Evolutionary conservation across 1,140 invertebrate genomes (phyloP).

Genomic region (Diorhabda elongata): DNA sequence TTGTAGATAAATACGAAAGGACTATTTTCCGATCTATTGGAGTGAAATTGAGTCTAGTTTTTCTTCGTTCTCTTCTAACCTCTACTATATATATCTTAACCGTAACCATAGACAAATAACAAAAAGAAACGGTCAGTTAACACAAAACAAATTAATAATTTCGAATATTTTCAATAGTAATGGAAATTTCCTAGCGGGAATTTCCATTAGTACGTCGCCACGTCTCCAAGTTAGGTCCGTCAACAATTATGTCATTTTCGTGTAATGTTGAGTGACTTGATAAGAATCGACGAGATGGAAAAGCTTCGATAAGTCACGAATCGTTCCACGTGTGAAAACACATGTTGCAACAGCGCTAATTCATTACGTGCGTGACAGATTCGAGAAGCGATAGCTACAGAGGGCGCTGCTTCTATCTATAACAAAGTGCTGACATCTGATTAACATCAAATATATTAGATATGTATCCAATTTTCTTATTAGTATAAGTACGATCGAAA

Average conservation of each 20-base stretch:
- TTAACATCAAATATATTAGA: not conserved
- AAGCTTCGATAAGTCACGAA: constrained; percentile 15
- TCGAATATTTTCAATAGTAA: no score
- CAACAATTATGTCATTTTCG: constrained; percentile 22
- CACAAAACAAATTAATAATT: no score
- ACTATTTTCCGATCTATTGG: not conserved
- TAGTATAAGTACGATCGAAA: no score
- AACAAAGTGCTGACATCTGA: constrained; percentile 1
- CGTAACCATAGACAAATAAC: no score
- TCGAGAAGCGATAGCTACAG: not conserved
- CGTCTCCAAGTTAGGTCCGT: not conserved
- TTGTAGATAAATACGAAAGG: constrained; percentile 9
- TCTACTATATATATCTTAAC: no score
- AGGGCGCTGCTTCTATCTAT: not conserved
- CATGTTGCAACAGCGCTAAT: constrained; percentile 21
- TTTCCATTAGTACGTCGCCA: not conserved
- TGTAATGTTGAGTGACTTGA: constrained; percentile 18
- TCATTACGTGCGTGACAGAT: constrained; percentile 20
- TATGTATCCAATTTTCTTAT: no score
- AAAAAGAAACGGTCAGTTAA: no score
- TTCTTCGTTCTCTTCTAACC: no score
- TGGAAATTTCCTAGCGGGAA: not conserved
- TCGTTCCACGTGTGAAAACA: constrained; percentile 21
- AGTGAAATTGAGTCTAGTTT: no score
- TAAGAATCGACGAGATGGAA: constrained; percentile 13